phyloP scores from a whole-genome alignment of 2,888 invertebrate genomes.

The Morpho achilles region DNA sequence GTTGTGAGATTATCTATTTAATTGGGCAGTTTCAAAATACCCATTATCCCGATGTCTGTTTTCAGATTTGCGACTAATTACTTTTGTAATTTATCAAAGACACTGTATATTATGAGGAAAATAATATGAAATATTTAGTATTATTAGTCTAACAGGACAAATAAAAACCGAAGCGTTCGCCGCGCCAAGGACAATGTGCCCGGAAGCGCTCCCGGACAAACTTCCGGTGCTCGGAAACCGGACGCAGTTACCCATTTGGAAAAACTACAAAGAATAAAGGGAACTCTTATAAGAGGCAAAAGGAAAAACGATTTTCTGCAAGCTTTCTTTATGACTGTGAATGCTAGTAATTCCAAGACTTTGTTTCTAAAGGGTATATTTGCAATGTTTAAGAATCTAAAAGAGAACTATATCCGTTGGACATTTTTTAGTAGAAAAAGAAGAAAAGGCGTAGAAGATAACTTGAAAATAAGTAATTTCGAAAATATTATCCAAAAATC shows the following conservation, averaged over 20 bases:
- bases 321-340: not conserved
- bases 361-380: too few species aligned
- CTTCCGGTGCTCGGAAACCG: constrained; percentile 60
- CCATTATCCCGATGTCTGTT: too few species aligned
- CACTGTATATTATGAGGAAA: not conserved
- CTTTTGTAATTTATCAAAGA: too few species aligned
- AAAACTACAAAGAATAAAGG: constrained; percentile 26
- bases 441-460: too few species aligned
- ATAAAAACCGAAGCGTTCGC: constrained; percentile 13
- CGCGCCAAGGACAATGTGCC: constrained; percentile 36
- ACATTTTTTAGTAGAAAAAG: too few species aligned
- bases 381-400: too few species aligned
- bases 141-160: constrained; percentile 8
- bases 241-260: constrained; percentile 63
- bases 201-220: constrained; percentile 50
- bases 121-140: not conserved
- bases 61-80: too few species aligned
- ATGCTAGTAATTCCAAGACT: not conserved
- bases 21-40: too few species aligned
- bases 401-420: too few species aligned
- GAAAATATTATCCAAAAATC: too few species aligned
- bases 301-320: not conserved
- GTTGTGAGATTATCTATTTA: too few species aligned
- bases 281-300: constrained; percentile 1
- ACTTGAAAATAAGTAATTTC: too few species aligned